phyloP scores from a whole-genome alignment of 2,113 vertebrate genomes.

The Capricornis sumatraensis region DNA sequence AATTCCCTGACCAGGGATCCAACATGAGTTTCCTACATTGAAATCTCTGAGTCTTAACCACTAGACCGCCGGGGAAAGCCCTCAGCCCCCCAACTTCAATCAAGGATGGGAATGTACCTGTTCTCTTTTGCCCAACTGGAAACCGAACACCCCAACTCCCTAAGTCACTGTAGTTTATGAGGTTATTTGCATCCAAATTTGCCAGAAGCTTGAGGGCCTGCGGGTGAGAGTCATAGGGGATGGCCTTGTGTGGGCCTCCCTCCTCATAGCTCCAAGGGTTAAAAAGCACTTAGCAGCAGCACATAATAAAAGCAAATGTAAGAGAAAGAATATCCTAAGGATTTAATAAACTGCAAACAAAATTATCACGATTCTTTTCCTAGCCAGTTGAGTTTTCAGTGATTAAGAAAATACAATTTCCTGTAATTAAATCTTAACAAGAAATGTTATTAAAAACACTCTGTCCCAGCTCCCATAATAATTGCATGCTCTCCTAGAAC shows the following conservation, averaged over 20 bases:
- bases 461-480: slow-evolving; percentile 85
- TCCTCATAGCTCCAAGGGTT: slow-evolving; percentile 70
- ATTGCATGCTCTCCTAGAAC: slow-evolving; percentile 85
- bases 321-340: slow-evolving; percentile 84
- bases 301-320: slow-evolving; percentile 80
- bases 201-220: neutral
- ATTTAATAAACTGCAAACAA: slow-evolving; percentile 86
- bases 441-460: slow-evolving; percentile 89
- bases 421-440: slow-evolving; percentile 90
- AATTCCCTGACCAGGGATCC: neutral
- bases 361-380: slow-evolving; percentile 84
- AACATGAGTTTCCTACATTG: neutral
- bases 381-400: slow-evolving; percentile 86
- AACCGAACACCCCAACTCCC: neutral
- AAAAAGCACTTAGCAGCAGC: slow-evolving; percentile 79
- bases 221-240: neutral
- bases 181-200: neutral
- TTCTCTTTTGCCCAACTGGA: neutral
- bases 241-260: neutral
- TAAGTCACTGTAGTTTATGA: neutral
- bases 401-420: slow-evolving; percentile 89
- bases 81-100: neutral
- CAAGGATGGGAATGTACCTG: neutral
- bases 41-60: neutral
- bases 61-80: neutral